phyloP scores from a whole-genome alignment of 64 coral and sea anemone species.

The Montipora cactus region DNA sequence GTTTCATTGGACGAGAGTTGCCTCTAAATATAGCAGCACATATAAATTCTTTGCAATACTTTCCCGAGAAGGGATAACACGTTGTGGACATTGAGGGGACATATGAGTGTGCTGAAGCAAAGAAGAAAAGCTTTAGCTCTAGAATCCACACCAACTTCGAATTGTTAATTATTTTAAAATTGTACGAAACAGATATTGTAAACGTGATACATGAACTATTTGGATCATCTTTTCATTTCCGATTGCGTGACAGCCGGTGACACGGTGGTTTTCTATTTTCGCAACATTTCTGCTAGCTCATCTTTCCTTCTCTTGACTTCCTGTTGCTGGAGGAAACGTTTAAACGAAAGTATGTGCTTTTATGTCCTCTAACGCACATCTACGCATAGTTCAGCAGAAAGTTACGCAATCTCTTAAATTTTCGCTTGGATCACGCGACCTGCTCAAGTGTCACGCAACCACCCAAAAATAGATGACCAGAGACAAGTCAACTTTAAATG shows the following conservation, averaged over 20 bases:
- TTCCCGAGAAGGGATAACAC: background rate
- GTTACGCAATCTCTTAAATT: background rate
- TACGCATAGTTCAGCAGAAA: background rate
- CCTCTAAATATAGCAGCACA: constrained; percentile 27
- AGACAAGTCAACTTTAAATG: too few species aligned
- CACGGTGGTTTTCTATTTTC: background rate
- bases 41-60: constrained; percentile 28
- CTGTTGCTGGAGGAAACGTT: background rate
- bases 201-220: background rate
- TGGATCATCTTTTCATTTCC: background rate
- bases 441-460: background rate
- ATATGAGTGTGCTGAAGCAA: background rate
- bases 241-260: constrained; percentile 26
- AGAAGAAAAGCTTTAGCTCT: background rate
- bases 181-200: background rate
- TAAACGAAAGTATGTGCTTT: background rate
- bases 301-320: background rate
- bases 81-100: background rate
- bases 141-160: too few species aligned
- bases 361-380: background rate
- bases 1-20: constrained; percentile 14
- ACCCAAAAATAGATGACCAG: background rate
- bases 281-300: background rate
- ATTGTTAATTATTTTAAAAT: background rate
- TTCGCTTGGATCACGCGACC: background rate